Percentiles rank a stretch among this genome's conserved stretches.
phyloP scores from a whole-genome alignment of 2,113 vertebrate species.

The Collichthys lucidus region DNA sequence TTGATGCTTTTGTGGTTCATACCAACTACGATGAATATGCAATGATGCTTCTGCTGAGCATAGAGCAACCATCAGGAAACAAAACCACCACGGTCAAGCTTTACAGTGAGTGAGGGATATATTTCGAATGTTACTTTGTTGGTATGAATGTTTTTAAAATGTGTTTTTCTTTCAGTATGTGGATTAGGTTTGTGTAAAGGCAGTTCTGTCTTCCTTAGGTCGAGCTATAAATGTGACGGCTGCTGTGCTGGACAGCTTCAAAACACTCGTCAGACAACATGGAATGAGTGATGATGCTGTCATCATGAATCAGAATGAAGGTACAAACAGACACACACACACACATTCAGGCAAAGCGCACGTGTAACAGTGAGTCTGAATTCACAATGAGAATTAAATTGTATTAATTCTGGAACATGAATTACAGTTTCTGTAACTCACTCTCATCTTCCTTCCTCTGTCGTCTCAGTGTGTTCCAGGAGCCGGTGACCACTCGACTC shows the following conservation, averaged over 20 bases:
- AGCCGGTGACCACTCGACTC: slow-evolving; percentile 36
- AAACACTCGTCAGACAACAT: slow-evolving; percentile 81
- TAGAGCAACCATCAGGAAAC: slow-evolving; percentile 75
- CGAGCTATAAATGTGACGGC: slow-evolving; percentile 78
- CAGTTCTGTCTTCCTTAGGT: slow-evolving; percentile 74
- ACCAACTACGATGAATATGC: slow-evolving; percentile 90
- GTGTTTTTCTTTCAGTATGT: background rate
- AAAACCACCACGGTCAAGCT: slow-evolving; percentile 84
- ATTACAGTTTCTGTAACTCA: background rate
- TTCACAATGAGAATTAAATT: no score
- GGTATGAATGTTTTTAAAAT: background rate
- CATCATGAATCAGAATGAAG: slow-evolving; percentile 83
- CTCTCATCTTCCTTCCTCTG: background rate
- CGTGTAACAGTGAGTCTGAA: background rate
- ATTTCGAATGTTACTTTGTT: background rate
- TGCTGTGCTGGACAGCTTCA: slow-evolving; percentile 83
- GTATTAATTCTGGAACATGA: background rate
- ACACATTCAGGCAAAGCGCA: background rate
- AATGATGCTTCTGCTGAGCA: slow-evolving; percentile 84
- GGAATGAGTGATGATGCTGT: slow-evolving; percentile 83
- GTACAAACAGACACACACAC: slow-evolving; percentile 64
- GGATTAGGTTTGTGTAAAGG: background rate
- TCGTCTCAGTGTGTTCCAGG: slow-evolving; percentile 59
- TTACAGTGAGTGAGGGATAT: slow-evolving; percentile 80
- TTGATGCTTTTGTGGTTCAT: slow-evolving; percentile 85